Percentiles rank a stretch among this genome's conserved stretches.
Conservation (phyloP, 53 echinoderm and acorn worm species). For the Hippasteria phrygiana region DNA sequence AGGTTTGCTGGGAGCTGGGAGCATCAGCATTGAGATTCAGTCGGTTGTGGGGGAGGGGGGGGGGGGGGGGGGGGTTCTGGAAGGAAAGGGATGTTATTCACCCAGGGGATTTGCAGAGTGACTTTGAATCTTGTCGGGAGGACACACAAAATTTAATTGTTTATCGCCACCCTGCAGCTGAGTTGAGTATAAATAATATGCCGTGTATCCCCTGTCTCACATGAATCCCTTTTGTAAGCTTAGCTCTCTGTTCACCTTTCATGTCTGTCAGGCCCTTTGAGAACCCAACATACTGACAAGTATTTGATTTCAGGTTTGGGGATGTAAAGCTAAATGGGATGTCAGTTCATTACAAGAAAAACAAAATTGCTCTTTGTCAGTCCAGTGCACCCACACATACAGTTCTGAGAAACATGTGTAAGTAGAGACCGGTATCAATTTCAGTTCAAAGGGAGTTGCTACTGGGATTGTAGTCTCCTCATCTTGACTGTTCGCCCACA, state of each 20-base stretch:
- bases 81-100: not conserved
- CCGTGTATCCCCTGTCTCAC: not conserved
- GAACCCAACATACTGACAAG: conserved; percentile 33
- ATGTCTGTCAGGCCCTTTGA: not conserved
- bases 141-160: conserved; percentile 41
- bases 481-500: not conserved
- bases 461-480: not conserved
- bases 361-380: not conserved
- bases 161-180: conserved; percentile 67
- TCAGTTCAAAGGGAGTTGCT: too few species aligned
- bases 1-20: conserved; percentile 3
- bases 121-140: conserved; percentile 57
- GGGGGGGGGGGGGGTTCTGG: not conserved
- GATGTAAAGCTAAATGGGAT: not conserved
- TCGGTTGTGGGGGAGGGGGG: not conserved
- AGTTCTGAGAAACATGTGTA: conserved; percentile 16
- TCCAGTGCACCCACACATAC: not conserved
- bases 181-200: conserved; percentile 44
- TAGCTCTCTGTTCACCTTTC: not conserved
- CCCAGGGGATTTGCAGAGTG: conserved; percentile 35
- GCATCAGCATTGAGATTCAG: not conserved
- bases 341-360: conserved; percentile 3
- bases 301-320: not conserved
- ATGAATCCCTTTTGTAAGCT: not conserved
- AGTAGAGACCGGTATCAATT: not conserved